Evolutionary conservation across 1,140 invertebrate genomes (phyloP), one percentile per base, ranked within the genome.

Genomic region (Condylostylus longicornis): DNA sequence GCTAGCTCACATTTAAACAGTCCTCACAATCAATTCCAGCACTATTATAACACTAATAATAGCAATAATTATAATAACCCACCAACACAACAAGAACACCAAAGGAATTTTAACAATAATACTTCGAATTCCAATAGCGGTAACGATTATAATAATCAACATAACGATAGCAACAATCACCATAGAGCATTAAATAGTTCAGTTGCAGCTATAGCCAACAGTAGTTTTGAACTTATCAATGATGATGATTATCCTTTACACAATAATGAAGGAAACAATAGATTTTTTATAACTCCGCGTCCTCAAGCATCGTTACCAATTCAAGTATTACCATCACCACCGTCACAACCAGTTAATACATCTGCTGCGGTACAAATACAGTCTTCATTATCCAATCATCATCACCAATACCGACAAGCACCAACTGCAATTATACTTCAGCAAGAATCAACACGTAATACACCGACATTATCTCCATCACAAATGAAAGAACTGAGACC

Each of bases 231-330:
- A 25, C 23, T 25, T 7, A 25, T 25, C 7, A 25, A 25, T 25
- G 23, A 25, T 25, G 23, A 25, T 7, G 23, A 25, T n/a, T 25
- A 25, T 25, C 23, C 23, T 25, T n/a, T 25, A 50, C 57, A 46
- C 54, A 57, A 38, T 42, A 53, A 14, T 35, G 46, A 6, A 41
- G 7, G 12, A n/a, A n/a, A n/a, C n/a, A n/a, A n/a, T n/a, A n/a
- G n/a, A n/a, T n/a, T n/a, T n/a, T n/a, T n/a, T n/a, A n/a, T n/a
- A n/a, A n/a, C n/a, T n/a, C n/a, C n/a, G n/a, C n/a, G n/a, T n/a
- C n/a, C n/a, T n/a, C n/a, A n/a, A n/a, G n/a, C n/a, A n/a, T n/a
- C n/a, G n/a, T n/a, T n/a, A n/a, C n/a, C n/a, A n/a, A n/a, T n/a
- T n/a, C n/a, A n/a, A n/a, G n/a, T n/a, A n/a, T n/a, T n/a, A n/a